Conservation (phyloP, 2,888 invertebrate species). For the Drosophila paramelanica region DNA sequence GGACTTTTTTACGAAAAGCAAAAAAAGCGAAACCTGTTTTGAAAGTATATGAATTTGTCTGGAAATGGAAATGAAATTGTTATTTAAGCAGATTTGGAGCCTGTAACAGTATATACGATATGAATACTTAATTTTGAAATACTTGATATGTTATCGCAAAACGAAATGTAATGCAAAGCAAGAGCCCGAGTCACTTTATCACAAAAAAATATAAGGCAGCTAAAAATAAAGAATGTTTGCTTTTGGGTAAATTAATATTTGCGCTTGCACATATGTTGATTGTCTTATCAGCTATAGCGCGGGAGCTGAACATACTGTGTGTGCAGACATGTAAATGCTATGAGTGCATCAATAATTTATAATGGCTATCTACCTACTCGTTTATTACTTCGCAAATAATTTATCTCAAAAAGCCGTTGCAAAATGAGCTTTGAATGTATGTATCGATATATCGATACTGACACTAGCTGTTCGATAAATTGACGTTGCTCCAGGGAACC, state of each 20-base stretch:
- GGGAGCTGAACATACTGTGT: background rate
- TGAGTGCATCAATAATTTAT: background rate
- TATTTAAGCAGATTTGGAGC: conserved; percentile 58
- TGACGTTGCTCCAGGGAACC: conserved; percentile 15
- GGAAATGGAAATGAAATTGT: conserved; percentile 59
- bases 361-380: background rate
- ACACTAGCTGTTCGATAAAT: conserved; percentile 18
- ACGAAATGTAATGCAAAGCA: conserved; percentile 25
- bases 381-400: background rate
- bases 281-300: background rate
- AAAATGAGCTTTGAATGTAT: background rate
- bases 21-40: conserved; percentile 51
- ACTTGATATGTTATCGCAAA: conserved; percentile 56
- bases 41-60: conserved; percentile 36
- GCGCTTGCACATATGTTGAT: background rate
- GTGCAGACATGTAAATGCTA: background rate
- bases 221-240: conserved; percentile 2
- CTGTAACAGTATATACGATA: conserved; percentile 52
- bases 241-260: background rate
- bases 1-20: conserved; percentile 34
- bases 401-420: conserved; percentile 23
- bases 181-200: conserved; percentile 60
- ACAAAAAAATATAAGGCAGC: conserved; percentile 36
- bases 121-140: conserved; percentile 46
- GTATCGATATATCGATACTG: conserved; percentile 46